Percentiles rank a stretch among this genome's conserved stretches.
phyloP scores from a whole-genome alignment of 2,888 invertebrate genomes.

The Diaperis boleti region DNA sequence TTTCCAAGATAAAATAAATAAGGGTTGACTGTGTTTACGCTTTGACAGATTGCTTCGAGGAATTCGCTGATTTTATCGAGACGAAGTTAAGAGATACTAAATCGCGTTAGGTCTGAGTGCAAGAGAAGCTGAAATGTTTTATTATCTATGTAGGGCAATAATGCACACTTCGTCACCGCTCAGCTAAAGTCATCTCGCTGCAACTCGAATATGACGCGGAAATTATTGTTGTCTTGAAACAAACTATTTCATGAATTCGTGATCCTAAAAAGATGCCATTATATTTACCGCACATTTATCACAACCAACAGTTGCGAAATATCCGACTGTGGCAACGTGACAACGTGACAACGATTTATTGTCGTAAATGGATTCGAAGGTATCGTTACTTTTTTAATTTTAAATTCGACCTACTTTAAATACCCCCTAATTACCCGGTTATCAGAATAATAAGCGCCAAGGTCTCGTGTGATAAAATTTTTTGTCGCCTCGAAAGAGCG shows the following conservation, averaged over 20 bases:
- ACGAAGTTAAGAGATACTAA: neutral
- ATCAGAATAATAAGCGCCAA: slow-evolving; percentile 12
- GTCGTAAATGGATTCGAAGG: neutral
- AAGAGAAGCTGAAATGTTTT: too few species aligned
- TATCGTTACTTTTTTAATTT: neutral
- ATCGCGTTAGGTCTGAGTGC: too few species aligned
- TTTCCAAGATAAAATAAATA: neutral
- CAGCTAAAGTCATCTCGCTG: too few species aligned
- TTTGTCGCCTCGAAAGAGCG: slow-evolving; percentile 9
- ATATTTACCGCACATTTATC: neutral
- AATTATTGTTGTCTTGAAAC: too few species aligned
- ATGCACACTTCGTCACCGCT: too few species aligned
- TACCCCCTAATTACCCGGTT: neutral
- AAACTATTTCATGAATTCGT: too few species aligned
- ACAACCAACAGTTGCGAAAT: neutral
- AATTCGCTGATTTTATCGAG: neutral
- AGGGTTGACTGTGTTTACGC: neutral
- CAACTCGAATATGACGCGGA: too few species aligned
- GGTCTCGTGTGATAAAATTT: slow-evolving; percentile 18
- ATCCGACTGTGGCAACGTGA: too few species aligned
- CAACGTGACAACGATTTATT: neutral
- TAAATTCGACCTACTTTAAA: neutral
- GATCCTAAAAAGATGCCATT: neutral
- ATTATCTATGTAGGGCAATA: too few species aligned
- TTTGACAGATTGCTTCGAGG: neutral